A percentile compares a stretch with the other conserved stretches of the same genome.
phyloP scores from a whole-genome alignment of 2,797 vertebrate species.

The Phoeniculus purpureus region DNA sequence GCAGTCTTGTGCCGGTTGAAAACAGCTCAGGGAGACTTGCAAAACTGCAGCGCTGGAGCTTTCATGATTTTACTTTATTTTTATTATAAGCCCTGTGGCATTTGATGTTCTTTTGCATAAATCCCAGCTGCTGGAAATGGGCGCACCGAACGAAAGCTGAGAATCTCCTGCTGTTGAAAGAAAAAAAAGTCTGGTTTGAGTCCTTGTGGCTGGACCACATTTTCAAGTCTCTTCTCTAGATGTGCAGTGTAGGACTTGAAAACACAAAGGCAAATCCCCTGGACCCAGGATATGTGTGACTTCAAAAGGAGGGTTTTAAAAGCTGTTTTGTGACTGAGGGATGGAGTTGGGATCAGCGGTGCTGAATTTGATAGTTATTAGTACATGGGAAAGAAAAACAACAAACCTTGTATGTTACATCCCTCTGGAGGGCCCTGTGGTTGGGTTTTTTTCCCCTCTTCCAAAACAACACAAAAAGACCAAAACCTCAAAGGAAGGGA shows the following conservation, averaged over 20 bases:
- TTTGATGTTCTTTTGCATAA: constrained; percentile 62
- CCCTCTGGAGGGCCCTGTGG: background rate
- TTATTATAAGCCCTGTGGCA: constrained; percentile 51
- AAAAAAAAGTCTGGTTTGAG: background rate
- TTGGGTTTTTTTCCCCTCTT: background rate
- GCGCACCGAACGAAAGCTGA: constrained; percentile 44
- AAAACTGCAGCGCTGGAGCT: constrained; percentile 32
- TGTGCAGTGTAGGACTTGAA: background rate
- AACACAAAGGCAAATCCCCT: background rate
- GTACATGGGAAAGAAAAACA: background rate
- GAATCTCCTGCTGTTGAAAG: constrained; percentile 1
- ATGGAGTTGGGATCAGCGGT: background rate
- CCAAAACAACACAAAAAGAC: background rate
- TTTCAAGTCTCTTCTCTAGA: background rate
- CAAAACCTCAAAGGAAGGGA: constrained; percentile 15
- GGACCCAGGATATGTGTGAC: background rate
- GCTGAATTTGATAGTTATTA: background rate
- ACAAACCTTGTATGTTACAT: background rate
- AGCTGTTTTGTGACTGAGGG: background rate
- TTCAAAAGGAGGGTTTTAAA: background rate
- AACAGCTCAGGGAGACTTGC: constrained; percentile 21
- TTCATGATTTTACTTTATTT: constrained; percentile 44
- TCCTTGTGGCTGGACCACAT: background rate
- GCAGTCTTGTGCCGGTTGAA: background rate
- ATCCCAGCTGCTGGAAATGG: constrained; percentile 40